phyloP scores from a whole-genome alignment of 2,113 vertebrate species.

The Chelonoidis abingdonii region DNA sequence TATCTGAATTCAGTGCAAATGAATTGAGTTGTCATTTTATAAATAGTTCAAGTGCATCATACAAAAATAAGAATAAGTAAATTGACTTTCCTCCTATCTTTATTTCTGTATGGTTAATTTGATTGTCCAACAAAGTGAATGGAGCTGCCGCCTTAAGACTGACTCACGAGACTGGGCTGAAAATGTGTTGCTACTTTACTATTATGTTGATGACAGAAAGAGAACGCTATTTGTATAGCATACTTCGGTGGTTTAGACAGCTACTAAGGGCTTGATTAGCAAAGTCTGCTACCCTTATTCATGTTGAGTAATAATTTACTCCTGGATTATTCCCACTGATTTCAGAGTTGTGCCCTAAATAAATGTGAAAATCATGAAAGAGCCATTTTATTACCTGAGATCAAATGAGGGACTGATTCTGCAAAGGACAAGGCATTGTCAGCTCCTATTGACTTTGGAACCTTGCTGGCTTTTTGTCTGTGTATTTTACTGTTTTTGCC shows the following conservation, averaged over 20 bases:
- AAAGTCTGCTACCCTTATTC: neutral
- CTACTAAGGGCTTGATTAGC: neutral
- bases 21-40: conserved; percentile 61
- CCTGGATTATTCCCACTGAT: conserved; percentile 54
- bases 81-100: conserved; percentile 52
- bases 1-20: conserved; percentile 58
- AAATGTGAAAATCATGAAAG: conserved; percentile 20
- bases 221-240: neutral
- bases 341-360: conserved; percentile 45
- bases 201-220: neutral
- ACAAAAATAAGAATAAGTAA: conserved; percentile 62
- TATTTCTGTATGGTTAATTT: conserved; percentile 62
- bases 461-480: conserved; percentile 25
- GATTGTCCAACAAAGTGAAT: conserved; percentile 13
- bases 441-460: conserved; percentile 53
- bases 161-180: conserved; percentile 8
- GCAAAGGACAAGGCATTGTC: conserved; percentile 25
- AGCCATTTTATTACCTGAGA: conserved; percentile 35
- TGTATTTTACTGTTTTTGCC: conserved; percentile 28
- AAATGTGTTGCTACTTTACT: neutral
- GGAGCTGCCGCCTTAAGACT: neutral
- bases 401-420: conserved; percentile 43
- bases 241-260: conserved; percentile 7
- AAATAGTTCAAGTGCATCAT: conserved; percentile 58
- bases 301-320: conserved; percentile 45